Conservation (phyloP, 92 coral and sea anemone species). For the Parazoanthus darwini region DNA sequence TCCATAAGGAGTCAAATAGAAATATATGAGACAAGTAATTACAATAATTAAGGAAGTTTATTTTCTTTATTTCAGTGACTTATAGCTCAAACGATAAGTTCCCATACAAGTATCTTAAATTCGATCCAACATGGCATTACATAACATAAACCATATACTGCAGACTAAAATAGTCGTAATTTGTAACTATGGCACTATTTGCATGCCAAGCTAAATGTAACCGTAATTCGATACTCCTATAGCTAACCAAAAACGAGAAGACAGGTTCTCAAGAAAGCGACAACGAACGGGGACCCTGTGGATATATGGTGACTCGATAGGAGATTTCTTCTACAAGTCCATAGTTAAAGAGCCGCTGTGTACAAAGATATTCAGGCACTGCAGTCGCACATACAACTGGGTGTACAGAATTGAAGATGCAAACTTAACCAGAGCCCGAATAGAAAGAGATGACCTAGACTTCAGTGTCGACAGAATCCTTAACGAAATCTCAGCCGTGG, state of each 20-base stretch:
- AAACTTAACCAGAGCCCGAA: slow-evolving; percentile 72
- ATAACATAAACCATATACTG: no score
- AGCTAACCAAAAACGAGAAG: background rate
- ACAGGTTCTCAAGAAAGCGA: background rate
- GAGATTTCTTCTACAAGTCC: slow-evolving; percentile 79
- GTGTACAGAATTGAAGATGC: slow-evolving; percentile 65
- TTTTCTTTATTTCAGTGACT: no score
- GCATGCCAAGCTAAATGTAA: background rate
- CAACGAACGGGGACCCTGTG: slow-evolving; percentile 57
- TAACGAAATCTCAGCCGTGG: slow-evolving; percentile 58
- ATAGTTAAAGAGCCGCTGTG: slow-evolving; percentile 70
- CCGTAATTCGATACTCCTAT: background rate
- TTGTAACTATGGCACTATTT: no score
- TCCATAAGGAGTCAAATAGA: no score
- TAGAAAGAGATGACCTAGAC: slow-evolving; percentile 69
- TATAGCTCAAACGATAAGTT: no score
- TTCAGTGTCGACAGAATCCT: slow-evolving; percentile 66
- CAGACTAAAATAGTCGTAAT: no score
- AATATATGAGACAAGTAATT: no score
- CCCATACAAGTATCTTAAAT: no score
- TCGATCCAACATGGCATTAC: no score
- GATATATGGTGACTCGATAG: slow-evolving; percentile 85
- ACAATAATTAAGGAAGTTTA: no score
- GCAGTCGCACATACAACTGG: slow-evolving; percentile 82
- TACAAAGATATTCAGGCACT: slow-evolving; percentile 54